Base-by-base conservation (phyloP, 2,797 vertebrate species). In the Alosa sapidissima region DNA sequence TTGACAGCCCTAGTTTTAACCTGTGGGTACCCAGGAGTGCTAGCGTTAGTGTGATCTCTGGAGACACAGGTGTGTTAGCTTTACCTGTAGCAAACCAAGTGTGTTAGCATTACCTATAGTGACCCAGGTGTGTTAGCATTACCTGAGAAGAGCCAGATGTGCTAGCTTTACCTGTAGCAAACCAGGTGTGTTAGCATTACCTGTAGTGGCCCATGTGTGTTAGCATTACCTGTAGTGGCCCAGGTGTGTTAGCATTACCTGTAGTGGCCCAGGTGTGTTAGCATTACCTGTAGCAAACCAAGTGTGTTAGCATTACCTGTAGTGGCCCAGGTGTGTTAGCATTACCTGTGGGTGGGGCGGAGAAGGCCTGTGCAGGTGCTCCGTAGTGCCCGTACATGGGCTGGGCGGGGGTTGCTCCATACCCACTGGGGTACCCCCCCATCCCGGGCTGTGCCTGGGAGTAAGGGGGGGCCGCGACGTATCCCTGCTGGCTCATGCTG, bases 401-500 rank as follows among this genome's bases (percentile, higher is more conserved):
- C 28, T 97, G 94, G 60, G 95, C 88, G 86, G 90, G 91, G 83
- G 95, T 89, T 68, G 94, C 83, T 72, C 96, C 96, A 84, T 96
- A 97, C 47, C 94, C 94, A 88, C 93, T 86, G 86, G 96, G 94
- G 91, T 97, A 97, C 48, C 94, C 94, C 86, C 96, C 97, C 89
- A 98, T 95, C 91, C 96, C 97, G 6, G 96, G 92, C 90, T 98
- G 98, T 82, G 97, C 93, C 75, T 99, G 97, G 82, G 98, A 98
- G 92, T 97, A 98, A 0, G 97, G 96, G 84, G 98, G 97, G 83
- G 97, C 89, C 86, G 97, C 96, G 85, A 98, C 96, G 91, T 97
- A 99, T 92, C 98, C 97, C 92, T 98, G 98, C 91, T 98, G 97
- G 95, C 97, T 99, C 98, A 99, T 99, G 88, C 8, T 86, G 52